Conservation (phyloP, 2,113 vertebrate genomes). For the Emydocephalus ijimae region DNA sequence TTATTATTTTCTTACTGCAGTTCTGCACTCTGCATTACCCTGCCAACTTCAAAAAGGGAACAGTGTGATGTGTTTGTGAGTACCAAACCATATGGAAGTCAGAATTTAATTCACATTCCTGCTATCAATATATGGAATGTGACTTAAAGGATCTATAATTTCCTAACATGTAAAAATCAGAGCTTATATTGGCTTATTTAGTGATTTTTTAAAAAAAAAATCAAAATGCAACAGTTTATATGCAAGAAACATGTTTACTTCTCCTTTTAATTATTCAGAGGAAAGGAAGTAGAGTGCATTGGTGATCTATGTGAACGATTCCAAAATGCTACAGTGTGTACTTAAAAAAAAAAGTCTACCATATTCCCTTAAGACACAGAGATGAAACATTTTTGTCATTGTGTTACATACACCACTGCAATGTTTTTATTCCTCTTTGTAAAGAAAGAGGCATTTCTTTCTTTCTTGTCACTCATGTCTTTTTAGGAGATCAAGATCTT, state of each 20-base stretch:
- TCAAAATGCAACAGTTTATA: neutral
- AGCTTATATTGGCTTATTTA: neutral
- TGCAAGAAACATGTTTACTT: neutral
- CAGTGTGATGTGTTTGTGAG: neutral
- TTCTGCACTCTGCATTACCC: neutral
- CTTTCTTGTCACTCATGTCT: neutral
- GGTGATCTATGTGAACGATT: neutral
- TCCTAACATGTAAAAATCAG: neutral
- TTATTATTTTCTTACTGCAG: neutral
- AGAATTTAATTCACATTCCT: neutral
- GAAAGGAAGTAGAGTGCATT: neutral
- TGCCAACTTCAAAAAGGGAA: neutral
- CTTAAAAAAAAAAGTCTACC: neutral
- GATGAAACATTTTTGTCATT: neutral
- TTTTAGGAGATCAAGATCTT: constrained; percentile 29
- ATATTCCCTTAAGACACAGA: neutral
- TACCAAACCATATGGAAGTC: neutral
- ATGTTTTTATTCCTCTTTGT: neutral
- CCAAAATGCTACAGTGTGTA: neutral
- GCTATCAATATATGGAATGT: neutral
- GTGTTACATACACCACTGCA: neutral
- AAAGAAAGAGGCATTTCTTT: neutral
- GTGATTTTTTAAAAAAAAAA: neutral
- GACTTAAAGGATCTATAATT: neutral
- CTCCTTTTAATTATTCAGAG: neutral